Evolutionary conservation across 2,113 vertebrate genomes (phyloP), one percentile per base, ranked within the genome.

Genomic region (Brachyistius frenatus): DNA sequence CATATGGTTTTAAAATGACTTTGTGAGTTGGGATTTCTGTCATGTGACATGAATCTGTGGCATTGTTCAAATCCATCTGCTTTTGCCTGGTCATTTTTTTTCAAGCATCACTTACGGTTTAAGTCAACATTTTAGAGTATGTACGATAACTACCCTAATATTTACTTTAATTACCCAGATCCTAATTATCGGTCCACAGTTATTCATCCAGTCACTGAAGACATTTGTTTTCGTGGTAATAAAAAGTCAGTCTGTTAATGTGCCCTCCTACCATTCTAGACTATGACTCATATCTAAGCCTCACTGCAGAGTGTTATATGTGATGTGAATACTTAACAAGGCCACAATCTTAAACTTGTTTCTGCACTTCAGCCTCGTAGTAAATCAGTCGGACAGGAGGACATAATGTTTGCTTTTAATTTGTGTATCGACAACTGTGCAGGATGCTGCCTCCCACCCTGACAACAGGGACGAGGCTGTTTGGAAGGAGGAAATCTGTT

Each of bases 261-360:
- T 93, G 91, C 88, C 89, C 91, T 91, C 92, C 91, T 87, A 91
- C 89, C 84, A 92, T 89, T 91, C 91, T 88, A 91, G 90, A 91
- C 90, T 92, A 93, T 93, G 93, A 93, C 92, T 93, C 93, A 93
- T 94, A 93, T 92, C 90, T 89, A 87, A 93, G 89, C 82, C 86
- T 91, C 90, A 90, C 91, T 92, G 92, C 91, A 92, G 93, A 93
- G 91, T 83, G 80, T 86, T 89, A 78, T 90, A 85, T 94, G 93
- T 92, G 93, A 92, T 80, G 86, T 91, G 92, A 93, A 94, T 93
- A 93, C 91, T 92, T 93, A 93, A 90, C 79, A 89, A 89, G 91
- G 69, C 78, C 90, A 88, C 86, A 86, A 88, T 92, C 79, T 66
- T 62, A 78, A 92, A 93, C 80, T 89, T 85, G 80, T 84, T 86